Conservation (phyloP, 2,888 invertebrate species). For the Fragum whitleyi region DNA sequence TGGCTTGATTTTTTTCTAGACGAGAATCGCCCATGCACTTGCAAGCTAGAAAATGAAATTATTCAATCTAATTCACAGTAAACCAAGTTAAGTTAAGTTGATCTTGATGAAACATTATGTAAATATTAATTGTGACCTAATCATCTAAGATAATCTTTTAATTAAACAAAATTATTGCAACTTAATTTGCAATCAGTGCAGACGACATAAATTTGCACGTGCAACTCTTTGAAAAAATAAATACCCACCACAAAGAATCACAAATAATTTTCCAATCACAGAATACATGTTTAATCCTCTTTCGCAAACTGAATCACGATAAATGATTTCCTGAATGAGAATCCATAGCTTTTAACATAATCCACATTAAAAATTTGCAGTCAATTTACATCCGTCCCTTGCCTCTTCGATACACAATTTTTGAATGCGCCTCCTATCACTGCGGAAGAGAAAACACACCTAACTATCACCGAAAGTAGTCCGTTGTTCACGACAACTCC, state of each 20-base stretch:
- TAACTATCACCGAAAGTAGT: slow-evolving; percentile 26
- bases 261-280: slow-evolving; percentile 25
- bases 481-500: slow-evolving; percentile 11
- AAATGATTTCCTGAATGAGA: slow-evolving; percentile 15
- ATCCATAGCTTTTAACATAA: slow-evolving; percentile 32
- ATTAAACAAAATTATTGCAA: background rate
- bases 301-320: slow-evolving; percentile 15
- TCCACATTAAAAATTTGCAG: slow-evolving; percentile 24
- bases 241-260: slow-evolving; percentile 57
- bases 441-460: slow-evolving; percentile 19
- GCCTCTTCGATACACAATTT: slow-evolving; percentile 20
- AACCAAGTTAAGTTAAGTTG: too few relatives aligned
- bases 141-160: background rate
- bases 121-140: background rate
- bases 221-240: background rate
- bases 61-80: too few relatives aligned
- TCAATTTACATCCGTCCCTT: slow-evolving; percentile 1
- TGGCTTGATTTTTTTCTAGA: too few relatives aligned
- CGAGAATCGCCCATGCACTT: too few relatives aligned
- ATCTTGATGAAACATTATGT: background rate
- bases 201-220: slow-evolving; percentile 20
- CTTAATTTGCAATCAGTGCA: slow-evolving; percentile 9
- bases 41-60: too few relatives aligned
- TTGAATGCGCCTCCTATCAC: slow-evolving; percentile 22
- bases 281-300: slow-evolving; percentile 33